Conservation (phyloP, 2,797 vertebrate species). For the Xerus rutilus region DNA sequence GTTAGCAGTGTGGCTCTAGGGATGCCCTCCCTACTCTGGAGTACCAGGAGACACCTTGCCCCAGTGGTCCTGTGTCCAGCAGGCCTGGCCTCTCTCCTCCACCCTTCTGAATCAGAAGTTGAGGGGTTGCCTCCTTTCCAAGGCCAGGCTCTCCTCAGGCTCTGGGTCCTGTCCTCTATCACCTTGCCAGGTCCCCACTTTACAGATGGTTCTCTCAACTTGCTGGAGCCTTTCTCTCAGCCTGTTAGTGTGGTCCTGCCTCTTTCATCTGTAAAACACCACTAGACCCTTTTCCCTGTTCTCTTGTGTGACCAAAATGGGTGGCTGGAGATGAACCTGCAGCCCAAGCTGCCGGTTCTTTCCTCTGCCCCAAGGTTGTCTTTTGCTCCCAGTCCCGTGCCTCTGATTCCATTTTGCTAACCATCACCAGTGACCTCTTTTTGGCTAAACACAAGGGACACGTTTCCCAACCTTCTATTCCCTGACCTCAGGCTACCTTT, state of each 20-base stretch:
- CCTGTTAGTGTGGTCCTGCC: neutral
- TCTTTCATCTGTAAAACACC: neutral
- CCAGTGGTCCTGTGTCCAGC: too few species aligned
- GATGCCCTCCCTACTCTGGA: neutral
- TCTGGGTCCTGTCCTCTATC: neutral
- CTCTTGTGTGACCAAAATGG: neutral
- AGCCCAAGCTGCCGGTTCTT: neutral
- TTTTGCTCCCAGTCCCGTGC: neutral
- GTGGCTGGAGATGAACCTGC: neutral
- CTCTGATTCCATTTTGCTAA: neutral
- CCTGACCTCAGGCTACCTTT: slow-evolving; percentile 14
- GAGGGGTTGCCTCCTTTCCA: neutral
- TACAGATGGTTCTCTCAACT: neutral
- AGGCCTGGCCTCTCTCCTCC: neutral
- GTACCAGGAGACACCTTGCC: neutral
- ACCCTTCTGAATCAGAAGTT: neutral
- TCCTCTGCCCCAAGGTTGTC: neutral
- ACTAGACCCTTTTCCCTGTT: neutral
- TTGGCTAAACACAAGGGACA: neutral
- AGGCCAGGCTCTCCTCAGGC: neutral
- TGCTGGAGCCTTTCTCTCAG: neutral
- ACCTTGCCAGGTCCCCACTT: neutral
- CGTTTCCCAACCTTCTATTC: neutral
- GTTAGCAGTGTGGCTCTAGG: neutral
- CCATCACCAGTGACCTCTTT: neutral